Conservation (phyloP, 2,797 vertebrate genomes). For the Rallus crepitans region DNA sequence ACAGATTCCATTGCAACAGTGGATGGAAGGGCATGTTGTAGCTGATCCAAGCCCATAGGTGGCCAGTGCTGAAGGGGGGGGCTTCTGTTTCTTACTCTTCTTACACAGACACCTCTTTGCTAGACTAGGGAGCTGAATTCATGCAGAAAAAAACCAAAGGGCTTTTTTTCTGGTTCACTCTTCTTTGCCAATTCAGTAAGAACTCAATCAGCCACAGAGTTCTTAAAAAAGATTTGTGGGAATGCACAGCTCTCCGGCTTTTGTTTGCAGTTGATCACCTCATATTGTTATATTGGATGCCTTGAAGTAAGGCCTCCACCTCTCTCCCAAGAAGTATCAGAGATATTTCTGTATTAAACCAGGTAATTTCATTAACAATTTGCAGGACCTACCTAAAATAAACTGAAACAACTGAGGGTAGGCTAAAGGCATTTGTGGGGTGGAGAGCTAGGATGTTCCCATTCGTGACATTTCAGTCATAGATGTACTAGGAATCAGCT, state of each 20-base stretch:
- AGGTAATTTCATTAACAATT: neutral
- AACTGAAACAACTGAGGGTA: neutral
- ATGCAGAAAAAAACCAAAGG: neutral
- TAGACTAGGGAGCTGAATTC: neutral
- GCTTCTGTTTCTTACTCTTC: neutral
- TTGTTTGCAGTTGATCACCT: neutral
- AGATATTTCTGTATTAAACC: neutral
- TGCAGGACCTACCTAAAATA: too few species aligned
- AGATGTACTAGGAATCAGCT: neutral
- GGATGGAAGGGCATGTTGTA: neutral
- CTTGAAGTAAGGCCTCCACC: neutral
- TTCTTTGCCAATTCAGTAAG: neutral
- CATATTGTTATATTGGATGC: neutral
- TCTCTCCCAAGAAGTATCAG: neutral
- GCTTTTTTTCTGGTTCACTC: neutral
- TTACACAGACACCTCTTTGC: neutral
- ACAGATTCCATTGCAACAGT: neutral
- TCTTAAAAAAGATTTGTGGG: neutral
- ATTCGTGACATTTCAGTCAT: neutral
- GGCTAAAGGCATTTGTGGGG: neutral
- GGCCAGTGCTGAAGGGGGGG: neutral
- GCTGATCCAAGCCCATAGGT: neutral
- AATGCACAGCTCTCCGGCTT: neutral
- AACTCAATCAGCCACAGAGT: neutral
- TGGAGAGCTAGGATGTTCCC: neutral